Percentiles rank a stretch among this genome's conserved stretches.
Evolutionary conservation across 2,888 invertebrate genomes (phyloP).

Genomic region (Geophilus truncorum): DNA sequence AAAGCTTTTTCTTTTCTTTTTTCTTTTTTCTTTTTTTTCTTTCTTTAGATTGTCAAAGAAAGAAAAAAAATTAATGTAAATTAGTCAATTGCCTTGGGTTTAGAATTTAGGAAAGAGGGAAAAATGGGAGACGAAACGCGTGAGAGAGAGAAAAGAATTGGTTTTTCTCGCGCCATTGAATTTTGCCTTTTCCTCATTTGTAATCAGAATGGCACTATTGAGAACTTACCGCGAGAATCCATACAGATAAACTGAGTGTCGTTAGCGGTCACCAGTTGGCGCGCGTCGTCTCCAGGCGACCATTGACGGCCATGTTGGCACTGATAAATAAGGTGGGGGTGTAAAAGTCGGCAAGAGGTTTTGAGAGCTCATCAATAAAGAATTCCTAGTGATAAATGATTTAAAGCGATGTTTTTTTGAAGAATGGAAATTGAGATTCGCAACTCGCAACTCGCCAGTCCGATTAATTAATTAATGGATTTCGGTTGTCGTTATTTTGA

Average conservation of each 20-base stretch:
- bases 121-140: neutral
- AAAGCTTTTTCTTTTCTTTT: too few relatives aligned
- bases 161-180: neutral
- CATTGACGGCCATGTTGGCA: neutral
- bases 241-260: neutral
- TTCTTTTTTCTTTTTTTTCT: too few relatives aligned
- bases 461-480: neutral
- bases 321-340: neutral
- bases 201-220: neutral
- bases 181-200: neutral
- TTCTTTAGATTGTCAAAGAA: too few relatives aligned
- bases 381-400: neutral
- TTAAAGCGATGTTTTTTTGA: neutral
- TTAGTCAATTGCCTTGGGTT: too few relatives aligned
- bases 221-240: neutral
- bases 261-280: neutral
- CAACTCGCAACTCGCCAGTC: neutral
- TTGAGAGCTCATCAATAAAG: neutral
- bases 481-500: neutral
- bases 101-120: neutral
- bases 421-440: neutral
- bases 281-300: neutral
- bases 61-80: too few relatives aligned
- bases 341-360: neutral
- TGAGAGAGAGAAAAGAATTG: neutral